Evolutionary conservation across 2,888 invertebrate genomes (phyloP), one percentile per base, ranked within the genome.

Genomic region (Leptinotarsa peninsularis): DNA sequence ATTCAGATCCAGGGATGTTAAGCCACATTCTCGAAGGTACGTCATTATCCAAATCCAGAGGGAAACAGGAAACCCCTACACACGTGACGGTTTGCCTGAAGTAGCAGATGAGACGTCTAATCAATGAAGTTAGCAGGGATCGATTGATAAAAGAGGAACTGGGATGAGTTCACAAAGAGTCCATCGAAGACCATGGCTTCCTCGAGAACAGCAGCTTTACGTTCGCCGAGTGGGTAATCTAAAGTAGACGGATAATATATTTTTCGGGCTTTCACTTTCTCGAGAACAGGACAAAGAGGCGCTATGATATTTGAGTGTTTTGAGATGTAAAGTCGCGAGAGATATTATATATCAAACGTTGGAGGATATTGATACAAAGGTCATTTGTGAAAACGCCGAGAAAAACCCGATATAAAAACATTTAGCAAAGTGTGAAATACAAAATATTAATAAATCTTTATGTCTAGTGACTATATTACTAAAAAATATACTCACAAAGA

Each of bases 241-340:
- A 21, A 58, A 58, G 58, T 27, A 58, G 58, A 15, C 27, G 58
- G 58, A 58, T 58, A 58, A 58, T 58, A 58, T 23, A 58, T 58
- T 58, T 58, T 27, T 58, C 15, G 23, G 58, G 27, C 23, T 23
- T 23, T 23, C 14, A 23, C 23, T 58, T 58, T 15, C 21, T 4
- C 23, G 21, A 58, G 4, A 58, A 27, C 58, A 23, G 14, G 4
- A 23, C n/a, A 13, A 15, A 58, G 13, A 58, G 58, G 23, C 23
- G 58, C 23, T 58, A 17, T 27, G 58, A 23, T 23, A 58, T 23
- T 58, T 0, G 15, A 23, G 52, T 52, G 52, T 52, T 52, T 15
- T 4, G n/a, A 17, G 2, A 52, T 14, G 17, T 17, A 17, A n/a
- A 52, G 17, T 17, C 52, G 52, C 17, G 0, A 52, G 52, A 52